Base-by-base conservation (phyloP, 2,113 vertebrate genomes). In the Corythaeola cristata region DNA sequence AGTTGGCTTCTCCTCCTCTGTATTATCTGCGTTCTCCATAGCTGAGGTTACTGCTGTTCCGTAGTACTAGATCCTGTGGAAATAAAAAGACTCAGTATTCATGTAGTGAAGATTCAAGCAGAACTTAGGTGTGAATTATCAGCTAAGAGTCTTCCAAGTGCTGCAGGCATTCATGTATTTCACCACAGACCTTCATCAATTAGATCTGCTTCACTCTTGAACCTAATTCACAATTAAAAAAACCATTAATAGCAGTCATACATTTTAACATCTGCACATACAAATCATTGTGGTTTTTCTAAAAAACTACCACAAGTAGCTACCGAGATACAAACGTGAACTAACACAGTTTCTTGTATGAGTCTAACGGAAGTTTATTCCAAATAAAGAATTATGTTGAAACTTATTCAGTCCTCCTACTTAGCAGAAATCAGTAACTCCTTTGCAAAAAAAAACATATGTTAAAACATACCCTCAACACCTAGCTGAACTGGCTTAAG, bases 21-120 rank as follows among this genome's bases (percentile, higher is more conserved):
- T 32, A 60, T 58, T 94, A 30, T 95, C 95, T 2, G 97, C 18
- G 87, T 95, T 98, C 95, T 98, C 98, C 98, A 98, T 98, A 72
- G 92, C 81, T 79, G 58, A 45, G 74, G 39, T n/a, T 80, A 82
- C 73, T 60, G 85, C 77, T 88, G 39, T 53, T 94, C 47, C n/a
- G 69, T 73, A 91, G 91, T 23, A 50, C 78, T 37, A 76, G 86
- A 33, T 88, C 89, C 98, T 98, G 96, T 0, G 26, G 84, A 88
- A 93, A 96, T 5, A 87, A 32, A 62, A 66, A 84, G 11, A 76
- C 12, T 90, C 83, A 5, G 64, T 21, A 16, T 64, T 81, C 55
- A 5, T 21, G 59, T 30, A 16, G 45, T 1, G 3, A 45, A 44
- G 55, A 30, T 10, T 56, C 28, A 32, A 32, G 35, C 3, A 37